Evolutionary conservation across 2,797 vertebrate species (phyloP).

Genomic region (Kryptolebias ocellatus): DNA sequence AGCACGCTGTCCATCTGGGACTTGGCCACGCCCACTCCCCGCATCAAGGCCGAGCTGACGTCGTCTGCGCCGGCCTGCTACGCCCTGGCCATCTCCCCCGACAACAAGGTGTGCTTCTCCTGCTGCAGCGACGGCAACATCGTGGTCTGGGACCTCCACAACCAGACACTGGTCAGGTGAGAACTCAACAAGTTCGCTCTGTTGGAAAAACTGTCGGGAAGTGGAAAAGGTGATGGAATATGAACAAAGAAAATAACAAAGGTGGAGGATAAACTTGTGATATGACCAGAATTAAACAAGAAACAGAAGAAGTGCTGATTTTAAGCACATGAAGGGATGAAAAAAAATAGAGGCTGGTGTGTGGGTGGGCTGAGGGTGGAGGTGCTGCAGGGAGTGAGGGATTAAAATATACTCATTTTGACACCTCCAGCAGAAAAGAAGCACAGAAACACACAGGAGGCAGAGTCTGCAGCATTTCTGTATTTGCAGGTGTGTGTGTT

Average conservation of each 20-base stretch:
- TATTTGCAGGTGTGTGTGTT: conserved; percentile 2
- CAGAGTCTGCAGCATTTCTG: conserved; percentile 13
- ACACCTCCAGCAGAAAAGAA: conserved; percentile 35
- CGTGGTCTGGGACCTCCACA: conserved; percentile 80
- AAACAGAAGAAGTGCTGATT: conserved; percentile 1
- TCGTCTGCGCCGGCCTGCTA: conserved; percentile 80
- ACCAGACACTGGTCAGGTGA: conserved; percentile 79
- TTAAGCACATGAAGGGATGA: not conserved
- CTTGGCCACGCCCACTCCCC: conserved; percentile 77
- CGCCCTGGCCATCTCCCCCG: conserved; percentile 80
- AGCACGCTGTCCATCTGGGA: conserved; percentile 82
- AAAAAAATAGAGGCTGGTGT: conserved; percentile 7
- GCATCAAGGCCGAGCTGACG: conserved; percentile 81
- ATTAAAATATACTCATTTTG: conserved; percentile 38
- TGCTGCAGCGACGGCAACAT: conserved; percentile 90
- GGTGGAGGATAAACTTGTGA: conserved; percentile 20
- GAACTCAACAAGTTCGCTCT: conserved; percentile 4
- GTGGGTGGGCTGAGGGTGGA: conserved; percentile 17
- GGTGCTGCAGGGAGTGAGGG: conserved; percentile 20
- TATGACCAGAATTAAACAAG: not conserved
- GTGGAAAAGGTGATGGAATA: not conserved
- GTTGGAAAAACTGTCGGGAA: not conserved
- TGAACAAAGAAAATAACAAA: conserved; percentile 17
- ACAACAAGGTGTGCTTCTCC: conserved; percentile 89
- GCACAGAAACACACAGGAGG: conserved; percentile 15